Conservation (phyloP, 2,113 vertebrate genomes). For the Trichomycterus rosablanca region DNA sequence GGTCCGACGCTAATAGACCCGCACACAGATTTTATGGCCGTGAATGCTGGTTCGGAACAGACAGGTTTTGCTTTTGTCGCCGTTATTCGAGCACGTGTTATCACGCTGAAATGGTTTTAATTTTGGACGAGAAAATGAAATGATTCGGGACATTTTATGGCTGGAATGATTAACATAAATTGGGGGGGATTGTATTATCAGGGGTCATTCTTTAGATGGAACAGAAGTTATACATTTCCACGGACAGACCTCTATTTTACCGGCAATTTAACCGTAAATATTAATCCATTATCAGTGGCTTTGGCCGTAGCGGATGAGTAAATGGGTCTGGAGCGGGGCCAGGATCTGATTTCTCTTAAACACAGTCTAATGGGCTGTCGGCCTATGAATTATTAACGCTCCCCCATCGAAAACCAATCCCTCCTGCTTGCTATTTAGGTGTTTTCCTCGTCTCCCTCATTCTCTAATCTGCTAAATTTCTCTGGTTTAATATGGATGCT, state of each 20-base stretch:
- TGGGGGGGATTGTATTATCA: slow-evolving; percentile 27
- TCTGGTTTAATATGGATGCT: slow-evolving; percentile 40
- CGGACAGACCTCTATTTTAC: slow-evolving; percentile 52
- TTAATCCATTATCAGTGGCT: slow-evolving; percentile 62
- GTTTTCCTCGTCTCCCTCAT: slow-evolving; percentile 47
- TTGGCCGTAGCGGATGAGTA: slow-evolving; percentile 50
- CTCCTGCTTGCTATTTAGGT: slow-evolving; percentile 46
- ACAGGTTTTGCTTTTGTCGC: slow-evolving; percentile 7
- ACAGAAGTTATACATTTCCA: slow-evolving; percentile 50
- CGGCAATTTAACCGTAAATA: slow-evolving; percentile 59
- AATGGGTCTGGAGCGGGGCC: slow-evolving; percentile 61
- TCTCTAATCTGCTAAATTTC: slow-evolving; percentile 22
- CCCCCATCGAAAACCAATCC: slow-evolving; percentile 45
- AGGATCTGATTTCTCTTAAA: slow-evolving; percentile 62
- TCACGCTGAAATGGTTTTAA: slow-evolving; percentile 5
- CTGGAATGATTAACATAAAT: slow-evolving; percentile 30
- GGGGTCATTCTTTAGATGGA: not conserved
- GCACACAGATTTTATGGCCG: slow-evolving; percentile 4
- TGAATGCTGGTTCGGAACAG: not conserved
- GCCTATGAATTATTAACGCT: slow-evolving; percentile 60
- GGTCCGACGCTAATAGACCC: slow-evolving; percentile 8
- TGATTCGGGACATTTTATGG: slow-evolving; percentile 18
- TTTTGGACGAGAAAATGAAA: slow-evolving; percentile 17
- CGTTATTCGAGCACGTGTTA: slow-evolving; percentile 8
- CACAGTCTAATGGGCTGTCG: slow-evolving; percentile 62